Base-by-base conservation (phyloP, 30 jellyfish, hydroid and myxozoan genomes). In the Hydra vulgaris region DNA sequence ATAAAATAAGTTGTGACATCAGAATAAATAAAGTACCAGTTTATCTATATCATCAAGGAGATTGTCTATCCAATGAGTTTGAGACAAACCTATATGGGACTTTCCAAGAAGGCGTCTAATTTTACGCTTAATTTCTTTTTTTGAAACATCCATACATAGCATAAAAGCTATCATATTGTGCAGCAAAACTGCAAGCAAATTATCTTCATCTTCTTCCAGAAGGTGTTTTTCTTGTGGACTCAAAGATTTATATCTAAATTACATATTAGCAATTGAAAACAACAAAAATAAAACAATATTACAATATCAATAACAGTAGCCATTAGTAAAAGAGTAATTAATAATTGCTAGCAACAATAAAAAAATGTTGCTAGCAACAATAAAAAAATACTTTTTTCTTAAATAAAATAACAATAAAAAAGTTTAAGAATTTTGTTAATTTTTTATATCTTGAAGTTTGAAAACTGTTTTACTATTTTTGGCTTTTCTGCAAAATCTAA, bases 171-270 rank as follows among this genome's bases (percentile, higher is more conserved):
- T 78, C 95, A 90, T 86, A 71, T 90, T 90, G 53, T 90, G 97
- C 18, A 90, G 86, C 18, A 86, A 55, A 1, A 89, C 53, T 4
- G 88, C 94, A 0, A 90, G 85, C 7, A 90, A 22, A 54, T 80
- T 82, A 70, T 90, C 97, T 74, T 90, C 97, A 76, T 90, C 95
- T 80, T 90, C 97, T 70, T 85, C 97, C 0, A 90, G 83, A n/a
- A 86, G 80, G 20, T 83, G 82, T 24, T 87, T 77, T 71, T 90
- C 97, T 18, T 72, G 78, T 25, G 84, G 82, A 12, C 88, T 83
- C 27, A 90, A 75, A 0, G 95, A 73, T 53, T 86, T 85, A 82
- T 90, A 90, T 77, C 97, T 90, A 25, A 56, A 69, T 1, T 7
- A 3, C 8, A 68, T 3, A 7, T n/a, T 40, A 40, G 12, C 5